These are phyloP conservation scores for Meda fulgida DNA, from an alignment of 2,797 vertebrate species.

Conservation along the genomic window DNA sequence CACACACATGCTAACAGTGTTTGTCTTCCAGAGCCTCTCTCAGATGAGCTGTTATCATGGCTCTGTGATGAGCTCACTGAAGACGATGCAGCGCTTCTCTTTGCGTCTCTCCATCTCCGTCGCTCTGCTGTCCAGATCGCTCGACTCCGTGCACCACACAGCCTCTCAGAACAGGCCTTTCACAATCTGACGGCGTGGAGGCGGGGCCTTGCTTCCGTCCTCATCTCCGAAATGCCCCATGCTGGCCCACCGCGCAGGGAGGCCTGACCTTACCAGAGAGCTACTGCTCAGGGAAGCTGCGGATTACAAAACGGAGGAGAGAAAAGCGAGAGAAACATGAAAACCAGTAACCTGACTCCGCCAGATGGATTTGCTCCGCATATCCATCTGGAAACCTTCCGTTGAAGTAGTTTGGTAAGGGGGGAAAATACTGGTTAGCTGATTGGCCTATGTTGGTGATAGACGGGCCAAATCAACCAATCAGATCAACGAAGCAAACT, in stretches of 20 bases:
- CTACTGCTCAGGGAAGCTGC: conserved; percentile 74
- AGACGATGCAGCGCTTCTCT: conserved; percentile 75
- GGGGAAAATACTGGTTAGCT: too few species aligned
- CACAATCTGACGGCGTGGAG: conserved; percentile 85
- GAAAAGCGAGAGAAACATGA: conserved; percentile 1
- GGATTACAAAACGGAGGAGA: conserved; percentile 35
- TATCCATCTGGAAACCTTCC: too few species aligned
- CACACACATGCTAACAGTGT: neutral
- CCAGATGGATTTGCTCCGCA: too few species aligned
- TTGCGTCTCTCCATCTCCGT: conserved; percentile 74
- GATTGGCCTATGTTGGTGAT: too few species aligned
- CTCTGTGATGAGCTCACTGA: conserved; percentile 84
- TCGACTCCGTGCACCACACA: conserved; percentile 78
- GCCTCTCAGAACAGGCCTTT: conserved; percentile 79
- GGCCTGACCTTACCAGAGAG: conserved; percentile 81
- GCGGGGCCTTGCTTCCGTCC: conserved; percentile 82
- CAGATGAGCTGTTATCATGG: conserved; percentile 83
- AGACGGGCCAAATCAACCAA: too few species aligned
- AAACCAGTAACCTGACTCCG: too few species aligned
- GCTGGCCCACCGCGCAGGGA: conserved; percentile 80
- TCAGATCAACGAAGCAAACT: too few species aligned
- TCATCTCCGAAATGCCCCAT: conserved; percentile 77
- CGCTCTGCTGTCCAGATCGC: conserved; percentile 83
- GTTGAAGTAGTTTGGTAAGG: too few species aligned
- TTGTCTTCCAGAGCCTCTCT: conserved; percentile 49